phyloP scores from a whole-genome alignment of 2,797 vertebrate genomes.

The Acipenser ruthenus region DNA sequence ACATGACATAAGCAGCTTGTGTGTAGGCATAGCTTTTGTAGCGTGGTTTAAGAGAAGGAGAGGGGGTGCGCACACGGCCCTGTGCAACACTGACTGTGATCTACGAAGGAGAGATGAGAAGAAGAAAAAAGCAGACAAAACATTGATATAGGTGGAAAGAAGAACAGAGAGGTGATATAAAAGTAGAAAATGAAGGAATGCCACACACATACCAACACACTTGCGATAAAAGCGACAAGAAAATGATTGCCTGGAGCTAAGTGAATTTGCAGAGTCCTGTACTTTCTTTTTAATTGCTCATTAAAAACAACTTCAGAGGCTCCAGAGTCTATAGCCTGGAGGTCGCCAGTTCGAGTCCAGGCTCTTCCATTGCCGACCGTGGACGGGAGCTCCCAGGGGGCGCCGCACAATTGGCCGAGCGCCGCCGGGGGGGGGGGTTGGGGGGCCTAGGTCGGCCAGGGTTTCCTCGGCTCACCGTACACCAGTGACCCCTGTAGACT shows the following conservation, averaged over 20 bases:
- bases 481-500: too few species aligned
- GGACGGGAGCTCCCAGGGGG: too few species aligned
- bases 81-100: slow-evolving; percentile 88
- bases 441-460: too few species aligned
- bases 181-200: not conserved
- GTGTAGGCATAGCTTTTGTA: slow-evolving; percentile 95
- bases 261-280: not conserved
- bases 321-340: too few species aligned
- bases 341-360: too few species aligned
- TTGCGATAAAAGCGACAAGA: not conserved
- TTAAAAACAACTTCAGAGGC: too few species aligned
- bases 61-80: slow-evolving; percentile 67
- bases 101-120: slow-evolving; percentile 60
- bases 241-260: not conserved
- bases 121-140: slow-evolving; percentile 29
- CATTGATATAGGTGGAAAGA: slow-evolving; percentile 19
- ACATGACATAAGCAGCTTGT: slow-evolving; percentile 83
- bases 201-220: not conserved
- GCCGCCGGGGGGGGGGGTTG: too few species aligned
- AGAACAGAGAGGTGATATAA: not conserved
- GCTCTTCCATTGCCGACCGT: too few species aligned
- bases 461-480: too few species aligned
- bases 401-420: too few species aligned
- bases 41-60: slow-evolving; percentile 74
- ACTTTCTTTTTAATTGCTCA: too few species aligned